A percentile compares a stretch with the other conserved stretches of the same genome.
Evolutionary conservation across 2,888 invertebrate genomes (phyloP).

Genomic region (Antheraea assamensis): DNA sequence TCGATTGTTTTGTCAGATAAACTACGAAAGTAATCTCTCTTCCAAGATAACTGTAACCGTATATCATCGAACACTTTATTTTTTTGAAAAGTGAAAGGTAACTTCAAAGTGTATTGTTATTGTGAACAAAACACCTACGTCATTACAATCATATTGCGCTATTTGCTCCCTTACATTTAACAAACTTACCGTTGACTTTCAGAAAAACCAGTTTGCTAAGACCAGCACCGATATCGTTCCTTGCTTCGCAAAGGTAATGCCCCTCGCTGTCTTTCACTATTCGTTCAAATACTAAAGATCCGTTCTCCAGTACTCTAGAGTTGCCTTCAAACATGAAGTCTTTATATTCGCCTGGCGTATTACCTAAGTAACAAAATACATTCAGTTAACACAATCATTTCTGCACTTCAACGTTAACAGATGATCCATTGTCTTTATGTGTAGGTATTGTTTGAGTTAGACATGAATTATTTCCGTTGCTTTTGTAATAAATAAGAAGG

Average conservation of each 20-base stretch:
- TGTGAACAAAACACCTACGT: background rate
- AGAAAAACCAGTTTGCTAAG: conserved; percentile 95
- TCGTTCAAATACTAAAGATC: conserved; percentile 91
- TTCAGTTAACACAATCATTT: background rate
- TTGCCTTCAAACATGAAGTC: conserved; percentile 91
- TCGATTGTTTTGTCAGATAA: background rate
- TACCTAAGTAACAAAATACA: conserved; percentile 64
- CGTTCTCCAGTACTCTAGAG: conserved; percentile 90
- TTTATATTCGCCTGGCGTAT: conserved; percentile 89
- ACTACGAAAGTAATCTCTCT: background rate
- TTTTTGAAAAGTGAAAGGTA: too few relatives aligned
- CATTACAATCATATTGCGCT: background rate
- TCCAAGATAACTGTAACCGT: background rate
- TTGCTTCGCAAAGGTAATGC: conserved; percentile 95
- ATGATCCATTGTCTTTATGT: too few relatives aligned
- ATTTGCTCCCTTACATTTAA: background rate
- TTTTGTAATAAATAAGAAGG: too few relatives aligned
- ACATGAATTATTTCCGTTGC: too few relatives aligned
- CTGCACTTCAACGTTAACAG: background rate
- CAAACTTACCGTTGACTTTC: conserved; percentile 91
- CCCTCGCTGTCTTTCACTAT: conserved; percentile 94
- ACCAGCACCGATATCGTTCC: conserved; percentile 94
- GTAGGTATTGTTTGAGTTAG: too few relatives aligned
- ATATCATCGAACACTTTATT: background rate
- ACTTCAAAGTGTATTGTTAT: background rate